Conservation (phyloP, 2,113 vertebrate genomes). For the Phaetusa simplex region DNA sequence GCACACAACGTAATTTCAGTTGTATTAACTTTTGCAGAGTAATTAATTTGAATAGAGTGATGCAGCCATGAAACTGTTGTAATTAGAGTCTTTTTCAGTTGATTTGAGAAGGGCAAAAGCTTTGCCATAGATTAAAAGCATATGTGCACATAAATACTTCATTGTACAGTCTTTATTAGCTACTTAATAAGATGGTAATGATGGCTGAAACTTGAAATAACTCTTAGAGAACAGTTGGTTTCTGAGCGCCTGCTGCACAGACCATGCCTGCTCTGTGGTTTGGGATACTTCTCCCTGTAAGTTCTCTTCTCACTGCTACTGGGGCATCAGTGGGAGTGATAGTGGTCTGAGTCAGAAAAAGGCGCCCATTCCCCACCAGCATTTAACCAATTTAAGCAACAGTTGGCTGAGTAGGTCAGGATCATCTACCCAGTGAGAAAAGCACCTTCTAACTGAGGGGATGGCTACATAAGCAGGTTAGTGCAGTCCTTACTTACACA, state of each 20-base stretch:
- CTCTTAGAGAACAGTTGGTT: neutral
- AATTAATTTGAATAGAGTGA: conserved; percentile 1
- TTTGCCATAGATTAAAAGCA: neutral
- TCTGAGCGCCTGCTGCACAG: neutral
- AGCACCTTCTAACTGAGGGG: neutral
- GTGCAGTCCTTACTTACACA: neutral
- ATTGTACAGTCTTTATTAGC: neutral
- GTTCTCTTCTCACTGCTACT: neutral
- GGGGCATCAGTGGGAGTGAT: neutral
- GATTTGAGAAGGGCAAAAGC: conserved; percentile 23
- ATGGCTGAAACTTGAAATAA: conserved; percentile 10
- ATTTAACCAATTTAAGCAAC: neutral
- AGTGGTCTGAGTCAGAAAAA: neutral
- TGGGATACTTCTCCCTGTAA: neutral
- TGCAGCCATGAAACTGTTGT: neutral
- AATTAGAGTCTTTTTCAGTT: conserved; percentile 33
- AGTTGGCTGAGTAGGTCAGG: neutral
- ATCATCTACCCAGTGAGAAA: neutral
- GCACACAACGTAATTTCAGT: conserved; percentile 5
- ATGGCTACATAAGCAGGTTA: neutral
- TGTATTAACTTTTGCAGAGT: conserved; percentile 28
- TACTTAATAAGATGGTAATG: neutral
- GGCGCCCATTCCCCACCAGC: neutral
- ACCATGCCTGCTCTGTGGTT: neutral
- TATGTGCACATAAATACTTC: conserved; percentile 16